phyloP scores from a whole-genome alignment of 2,797 vertebrate species.

The Danio aesculapii region DNA sequence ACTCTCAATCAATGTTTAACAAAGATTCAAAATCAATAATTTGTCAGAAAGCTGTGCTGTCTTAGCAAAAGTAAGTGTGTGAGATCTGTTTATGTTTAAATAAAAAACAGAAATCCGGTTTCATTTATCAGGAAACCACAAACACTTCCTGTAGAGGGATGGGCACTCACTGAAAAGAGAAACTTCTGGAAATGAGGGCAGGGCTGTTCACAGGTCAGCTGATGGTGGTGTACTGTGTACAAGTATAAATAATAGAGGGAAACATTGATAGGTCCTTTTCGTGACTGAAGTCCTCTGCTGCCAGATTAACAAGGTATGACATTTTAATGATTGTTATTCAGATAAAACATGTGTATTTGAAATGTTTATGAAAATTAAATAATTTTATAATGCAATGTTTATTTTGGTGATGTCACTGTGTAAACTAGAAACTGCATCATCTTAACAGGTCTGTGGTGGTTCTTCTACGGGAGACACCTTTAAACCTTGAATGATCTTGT shows the following conservation, averaged over 20 bases:
- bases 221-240: background rate
- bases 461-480: background rate
- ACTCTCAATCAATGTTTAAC: background rate
- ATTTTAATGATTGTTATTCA: background rate
- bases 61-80: background rate
- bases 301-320: constrained; percentile 20
- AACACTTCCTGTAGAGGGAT: background rate
- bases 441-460: background rate
- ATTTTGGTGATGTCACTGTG: background rate
- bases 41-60: background rate
- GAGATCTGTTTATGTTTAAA: background rate
- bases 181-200: background rate
- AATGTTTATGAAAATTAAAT: background rate
- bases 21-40: background rate
- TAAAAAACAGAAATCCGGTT: no score
- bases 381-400: background rate
- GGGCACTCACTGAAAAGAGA: background rate
- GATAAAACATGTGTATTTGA: background rate
- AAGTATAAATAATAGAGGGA: background rate
- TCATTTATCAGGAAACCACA: background rate
- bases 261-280: background rate
- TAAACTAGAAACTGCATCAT: background rate
- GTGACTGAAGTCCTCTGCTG: background rate
- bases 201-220: background rate
- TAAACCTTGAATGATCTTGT: background rate